Percentiles rank a stretch among this genome's conserved stretches.
Conservation (phyloP, 2,888 invertebrate species). For the Napeogenes sylphis region DNA sequence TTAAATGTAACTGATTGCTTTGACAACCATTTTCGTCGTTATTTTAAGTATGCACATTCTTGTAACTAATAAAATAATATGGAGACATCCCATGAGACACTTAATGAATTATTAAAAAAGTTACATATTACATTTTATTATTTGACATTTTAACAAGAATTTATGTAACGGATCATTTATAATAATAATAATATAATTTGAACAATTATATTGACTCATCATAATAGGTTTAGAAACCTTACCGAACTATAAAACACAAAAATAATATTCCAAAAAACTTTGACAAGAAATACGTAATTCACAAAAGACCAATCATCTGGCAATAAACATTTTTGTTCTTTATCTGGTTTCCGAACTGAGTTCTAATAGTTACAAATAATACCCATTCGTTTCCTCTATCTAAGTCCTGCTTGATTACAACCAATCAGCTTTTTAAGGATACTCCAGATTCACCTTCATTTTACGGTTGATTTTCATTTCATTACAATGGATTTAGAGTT, state of each 20-base stretch:
- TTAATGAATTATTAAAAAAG: too few relatives aligned
- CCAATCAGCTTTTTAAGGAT: constrained; percentile 7
- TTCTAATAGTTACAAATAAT: constrained; percentile 8
- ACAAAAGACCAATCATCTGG: neutral
- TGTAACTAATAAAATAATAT: too few relatives aligned
- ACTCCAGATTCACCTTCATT: constrained; percentile 4
- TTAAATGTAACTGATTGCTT: neutral
- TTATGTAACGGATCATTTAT: too few relatives aligned
- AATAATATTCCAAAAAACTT: too few relatives aligned
- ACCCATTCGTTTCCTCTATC: constrained; percentile 3
- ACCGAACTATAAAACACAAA: too few relatives aligned
- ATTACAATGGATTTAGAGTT: constrained; percentile 4
- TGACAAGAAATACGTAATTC: too few relatives aligned
- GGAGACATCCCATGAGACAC: too few relatives aligned
- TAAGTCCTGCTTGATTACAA: constrained; percentile 7
- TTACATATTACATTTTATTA: too few relatives aligned
- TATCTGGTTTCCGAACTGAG: neutral
- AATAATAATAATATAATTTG: too few relatives aligned
- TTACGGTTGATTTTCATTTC: constrained; percentile 8
- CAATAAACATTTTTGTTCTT: neutral
- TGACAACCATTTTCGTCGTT: neutral
- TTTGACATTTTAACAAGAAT: too few relatives aligned
- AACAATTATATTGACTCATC: too few relatives aligned
- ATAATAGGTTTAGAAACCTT: too few relatives aligned
- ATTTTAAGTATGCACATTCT: neutral